Base-by-base conservation (phyloP, 2,888 invertebrate genomes). In the Salpingus planirostris region DNA sequence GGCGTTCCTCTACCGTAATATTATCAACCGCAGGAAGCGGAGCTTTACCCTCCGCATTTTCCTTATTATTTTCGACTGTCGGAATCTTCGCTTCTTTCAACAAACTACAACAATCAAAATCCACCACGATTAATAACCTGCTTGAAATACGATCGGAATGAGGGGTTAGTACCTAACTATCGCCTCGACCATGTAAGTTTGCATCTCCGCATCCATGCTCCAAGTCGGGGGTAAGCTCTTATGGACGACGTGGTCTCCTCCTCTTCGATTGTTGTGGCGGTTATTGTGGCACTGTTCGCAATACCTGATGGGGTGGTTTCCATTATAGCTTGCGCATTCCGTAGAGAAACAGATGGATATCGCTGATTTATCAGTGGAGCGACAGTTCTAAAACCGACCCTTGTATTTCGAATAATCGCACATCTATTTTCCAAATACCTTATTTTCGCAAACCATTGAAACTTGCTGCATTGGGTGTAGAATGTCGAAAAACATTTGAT, bases 291-390 rank as follows among this genome's bases (percentile, higher is more conserved):
- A 92, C 55, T 90, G 88, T 46, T 78, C 74, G 60, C 92, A 92
- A 60, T 90, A 91, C 27, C 96, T 78, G 41, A 97, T 92, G 2
- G 98, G 98, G 58, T 91, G 88, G 61, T 93, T 92, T 15, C 91
- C 88, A 62, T 97, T 97, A 59, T 89, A 90, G 57, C 89, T 89
- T 22, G 92, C 92, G 61, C 98, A 98, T 62, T 97, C 97, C 26
- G 84, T 86, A 1, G 92, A 90, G 64, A 97, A 97, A 60, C 98
- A 98, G 27, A 96, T 92, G 6, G 91, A 89, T 40, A 91, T 82
- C 0, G 96, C 95, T 2, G 87, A 79, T 63, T 93, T 95, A 50
- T 93, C 90, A 1, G 77, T 72, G 0, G 92, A 86, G 27, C 90
- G 79, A 59, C 97, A 97, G 59, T 92, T 96, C 86, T 91, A 60